A percentile compares a stretch with the other conserved stretches of the same genome.
These are phyloP conservation scores for Epirrhoe alternata DNA, from an alignment of 2,888 invertebrate genomes.

Conservation along the genomic window DNA sequence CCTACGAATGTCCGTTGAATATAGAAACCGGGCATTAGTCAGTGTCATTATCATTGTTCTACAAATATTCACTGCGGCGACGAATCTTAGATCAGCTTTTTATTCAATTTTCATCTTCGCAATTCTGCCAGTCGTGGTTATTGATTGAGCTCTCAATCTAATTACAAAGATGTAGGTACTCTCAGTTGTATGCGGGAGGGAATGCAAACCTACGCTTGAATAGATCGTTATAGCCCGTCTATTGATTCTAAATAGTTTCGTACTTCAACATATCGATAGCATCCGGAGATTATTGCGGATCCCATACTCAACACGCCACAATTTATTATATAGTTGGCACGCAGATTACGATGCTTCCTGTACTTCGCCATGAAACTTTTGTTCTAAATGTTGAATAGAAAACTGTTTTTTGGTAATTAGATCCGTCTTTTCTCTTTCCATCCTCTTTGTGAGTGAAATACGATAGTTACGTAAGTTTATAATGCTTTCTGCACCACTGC, in stretches of 20 bases:
- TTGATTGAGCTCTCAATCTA: background rate
- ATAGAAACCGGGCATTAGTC: no score
- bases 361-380: constrained; percentile 4
- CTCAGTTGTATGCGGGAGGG: background rate
- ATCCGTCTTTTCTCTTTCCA: constrained; percentile 40
- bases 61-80: background rate
- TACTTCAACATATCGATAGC: background rate
- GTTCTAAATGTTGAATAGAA: constrained; percentile 10
- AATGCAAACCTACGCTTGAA: background rate
- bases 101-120: constrained; percentile 1
- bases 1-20: no score
- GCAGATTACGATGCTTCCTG: constrained; percentile 1
- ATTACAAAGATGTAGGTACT: background rate
- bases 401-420: constrained; percentile 35
- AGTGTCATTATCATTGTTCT: constrained; percentile 12
- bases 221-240: background rate
- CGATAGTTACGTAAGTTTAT: constrained; percentile 39
- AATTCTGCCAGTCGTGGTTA: background rate
- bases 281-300: background rate
- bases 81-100: background rate
- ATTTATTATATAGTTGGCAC: background rate
- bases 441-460: constrained; percentile 42
- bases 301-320: background rate
- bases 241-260: background rate
- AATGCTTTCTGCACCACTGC: constrained; percentile 34